Evolutionary conservation across 2,113 vertebrate species (phyloP).

Genomic region (Channa argus): DNA sequence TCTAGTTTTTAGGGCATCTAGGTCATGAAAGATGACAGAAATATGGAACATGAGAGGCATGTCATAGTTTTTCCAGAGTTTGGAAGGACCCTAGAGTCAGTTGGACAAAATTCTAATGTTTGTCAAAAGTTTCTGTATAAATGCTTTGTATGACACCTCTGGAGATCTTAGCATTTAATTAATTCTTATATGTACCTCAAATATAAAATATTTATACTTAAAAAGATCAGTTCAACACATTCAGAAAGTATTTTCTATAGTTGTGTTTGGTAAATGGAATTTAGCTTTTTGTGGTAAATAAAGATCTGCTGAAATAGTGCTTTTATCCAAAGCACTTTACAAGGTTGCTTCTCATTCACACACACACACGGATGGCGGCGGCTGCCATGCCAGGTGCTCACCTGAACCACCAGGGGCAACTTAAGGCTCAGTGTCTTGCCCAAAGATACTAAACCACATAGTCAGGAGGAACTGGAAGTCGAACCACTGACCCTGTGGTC

Average conservation of each 20-base stretch:
- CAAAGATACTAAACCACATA: no score
- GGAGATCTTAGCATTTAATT: not conserved
- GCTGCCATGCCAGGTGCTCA: no score
- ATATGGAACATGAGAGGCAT: slow-evolving; percentile 14
- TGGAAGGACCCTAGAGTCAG: slow-evolving; percentile 4
- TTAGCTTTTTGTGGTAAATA: no score
- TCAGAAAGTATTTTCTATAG: no score
- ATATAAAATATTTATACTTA: slow-evolving; percentile 4
- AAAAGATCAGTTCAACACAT: not conserved
- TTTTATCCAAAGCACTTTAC: no score
- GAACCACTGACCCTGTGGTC: no score
- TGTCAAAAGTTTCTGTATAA: slow-evolving; percentile 30
- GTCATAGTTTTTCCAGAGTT: slow-evolving; percentile 7
- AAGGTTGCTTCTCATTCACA: no score
- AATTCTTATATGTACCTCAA: slow-evolving; percentile 9
- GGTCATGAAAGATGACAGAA: slow-evolving; percentile 17
- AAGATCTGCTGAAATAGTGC: no score
- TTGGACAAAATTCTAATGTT: slow-evolving; percentile 18
- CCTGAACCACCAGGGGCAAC: no score
- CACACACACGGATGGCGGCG: no score
- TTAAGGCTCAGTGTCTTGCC: no score
- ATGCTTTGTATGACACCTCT: slow-evolving; percentile 16
- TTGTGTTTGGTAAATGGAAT: not conserved
- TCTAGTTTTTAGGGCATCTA: slow-evolving; percentile 1
- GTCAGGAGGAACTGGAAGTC: no score